Evolutionary conservation across 2,113 vertebrate species (phyloP).

Genomic region (Oreocharis arfaki): DNA sequence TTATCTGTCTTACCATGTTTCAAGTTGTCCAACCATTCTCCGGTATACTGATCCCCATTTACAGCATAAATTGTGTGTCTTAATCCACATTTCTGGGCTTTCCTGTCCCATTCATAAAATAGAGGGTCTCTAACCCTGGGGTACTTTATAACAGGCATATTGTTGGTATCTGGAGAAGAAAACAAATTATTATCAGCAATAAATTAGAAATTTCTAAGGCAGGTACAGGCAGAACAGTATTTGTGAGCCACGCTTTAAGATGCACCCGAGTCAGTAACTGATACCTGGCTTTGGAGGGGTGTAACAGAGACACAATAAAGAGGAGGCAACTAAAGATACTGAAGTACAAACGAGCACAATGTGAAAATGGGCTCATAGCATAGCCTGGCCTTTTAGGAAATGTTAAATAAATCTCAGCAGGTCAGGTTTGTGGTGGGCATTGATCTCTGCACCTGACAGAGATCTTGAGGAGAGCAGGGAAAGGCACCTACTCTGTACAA

Average conservation of each 20-base stretch:
- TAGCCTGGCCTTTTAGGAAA: background rate
- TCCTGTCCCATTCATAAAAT: slow-evolving; percentile 76
- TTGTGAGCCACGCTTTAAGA: background rate
- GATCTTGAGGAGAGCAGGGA: background rate
- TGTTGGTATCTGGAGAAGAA: background rate
- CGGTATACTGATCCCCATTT: slow-evolving; percentile 81
- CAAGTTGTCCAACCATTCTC: slow-evolving; percentile 85
- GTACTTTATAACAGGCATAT: slow-evolving; percentile 78
- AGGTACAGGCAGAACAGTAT: background rate
- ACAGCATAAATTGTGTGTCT: slow-evolving; percentile 73
- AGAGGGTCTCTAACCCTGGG: slow-evolving; percentile 10
- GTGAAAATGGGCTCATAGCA: background rate
- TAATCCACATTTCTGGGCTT: slow-evolving; percentile 80
- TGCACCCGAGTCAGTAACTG: background rate
- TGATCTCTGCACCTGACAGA: background rate
- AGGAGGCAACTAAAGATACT: background rate
- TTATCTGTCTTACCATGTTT: slow-evolving; percentile 80
- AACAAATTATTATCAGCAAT: background rate
- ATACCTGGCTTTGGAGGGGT: background rate
- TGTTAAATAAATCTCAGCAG: background rate
- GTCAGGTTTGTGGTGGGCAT: background rate
- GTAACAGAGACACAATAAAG: background rate
- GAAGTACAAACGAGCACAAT: background rate
- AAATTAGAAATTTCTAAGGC: background rate
- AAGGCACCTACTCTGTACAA: background rate